Base-by-base conservation (phyloP, 2,797 vertebrate genomes). In the Enteromius unitaeniatus region DNA sequence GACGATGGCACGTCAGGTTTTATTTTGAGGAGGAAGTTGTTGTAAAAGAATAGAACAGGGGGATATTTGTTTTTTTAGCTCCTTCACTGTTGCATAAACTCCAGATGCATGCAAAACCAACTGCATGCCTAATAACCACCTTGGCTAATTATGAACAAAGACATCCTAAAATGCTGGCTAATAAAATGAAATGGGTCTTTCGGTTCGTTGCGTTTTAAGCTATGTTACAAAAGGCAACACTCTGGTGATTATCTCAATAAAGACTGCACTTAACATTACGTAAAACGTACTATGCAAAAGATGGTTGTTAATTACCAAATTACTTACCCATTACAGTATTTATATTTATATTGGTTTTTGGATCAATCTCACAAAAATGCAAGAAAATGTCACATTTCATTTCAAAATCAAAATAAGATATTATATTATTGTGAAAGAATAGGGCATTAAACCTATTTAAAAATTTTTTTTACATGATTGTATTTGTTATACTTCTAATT, bases 101-200 rank as follows among this genome's bases (percentile, higher is more conserved):
- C 82, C 86, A 73, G 75, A 76, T 83, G 84, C 68, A 82, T 65
- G 83, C 45, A 70, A 78, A 85, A 75, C 69, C 47, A 62, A 84
- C 55, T 58, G 82, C 80, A 85, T 81, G 85, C 85, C 83, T 80
- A 70, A 81, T 74, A 85, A 78, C 45, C 77, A 51, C 76, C 58
- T 65, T 77, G 42, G 58, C 65, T 86, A 89, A 89, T 86, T 86
- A 81, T n/a, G 34, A 74, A 80, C 75, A 89, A 73, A 81, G 84
- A 77, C 83, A 85, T 82, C 75, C 55, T 84, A 76, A 88, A 87
- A 81, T 76, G 49, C 67, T 87, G 17, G 72, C 81, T 74, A 80
- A 84, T 82, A 79, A 85, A 87, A 78, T 78, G 15, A 87, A 85
- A 84, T 40, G 40, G 64, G 80, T 64, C 69, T 75, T 72, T 87